Evolutionary conservation across 2,888 invertebrate genomes (phyloP).

Genomic region (Helleia helle): DNA sequence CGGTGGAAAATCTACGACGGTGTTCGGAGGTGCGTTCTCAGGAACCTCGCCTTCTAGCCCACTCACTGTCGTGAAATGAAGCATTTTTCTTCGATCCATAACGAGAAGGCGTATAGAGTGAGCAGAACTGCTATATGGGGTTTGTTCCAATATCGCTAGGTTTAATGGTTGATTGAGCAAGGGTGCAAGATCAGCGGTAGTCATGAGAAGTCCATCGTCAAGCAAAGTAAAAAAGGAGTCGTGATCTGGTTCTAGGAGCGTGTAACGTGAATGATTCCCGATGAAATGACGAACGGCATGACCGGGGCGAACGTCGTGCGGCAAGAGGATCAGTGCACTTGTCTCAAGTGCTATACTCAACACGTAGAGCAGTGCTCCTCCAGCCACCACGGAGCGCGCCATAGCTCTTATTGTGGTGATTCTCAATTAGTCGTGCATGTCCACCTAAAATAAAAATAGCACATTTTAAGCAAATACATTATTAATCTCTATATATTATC

Average conservation of each 20-base stretch:
- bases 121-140: slow-evolving; percentile 84
- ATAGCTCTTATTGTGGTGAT: slow-evolving; percentile 33
- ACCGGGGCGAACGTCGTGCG: slow-evolving; percentile 92
- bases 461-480: not conserved
- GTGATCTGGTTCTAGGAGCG: slow-evolving; percentile 83
- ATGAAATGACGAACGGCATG: slow-evolving; percentile 88
- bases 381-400: slow-evolving; percentile 53
- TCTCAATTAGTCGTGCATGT: slow-evolving; percentile 52
- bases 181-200: slow-evolving; percentile 88
- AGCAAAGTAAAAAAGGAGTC: slow-evolving; percentile 91
- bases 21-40: slow-evolving; percentile 85
- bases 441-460: slow-evolving; percentile 42
- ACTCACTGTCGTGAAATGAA: slow-evolving; percentile 80
- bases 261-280: slow-evolving; percentile 68
- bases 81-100: slow-evolving; percentile 86
- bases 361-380: slow-evolving; percentile 54
- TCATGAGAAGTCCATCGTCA: slow-evolving; percentile 92
- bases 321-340: slow-evolving; percentile 78
- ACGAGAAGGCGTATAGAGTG: slow-evolving; percentile 88
- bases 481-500: no score
- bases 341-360: slow-evolving; percentile 42
- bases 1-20: slow-evolving; percentile 80
- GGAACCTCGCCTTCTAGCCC: slow-evolving; percentile 79
- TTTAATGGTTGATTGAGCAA: slow-evolving; percentile 87
- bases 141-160: slow-evolving; percentile 86